These are phyloP conservation scores for Eulemur coronatus DNA, from an alignment of 2,797 vertebrate genomes.

Conservation along the genomic window DNA sequence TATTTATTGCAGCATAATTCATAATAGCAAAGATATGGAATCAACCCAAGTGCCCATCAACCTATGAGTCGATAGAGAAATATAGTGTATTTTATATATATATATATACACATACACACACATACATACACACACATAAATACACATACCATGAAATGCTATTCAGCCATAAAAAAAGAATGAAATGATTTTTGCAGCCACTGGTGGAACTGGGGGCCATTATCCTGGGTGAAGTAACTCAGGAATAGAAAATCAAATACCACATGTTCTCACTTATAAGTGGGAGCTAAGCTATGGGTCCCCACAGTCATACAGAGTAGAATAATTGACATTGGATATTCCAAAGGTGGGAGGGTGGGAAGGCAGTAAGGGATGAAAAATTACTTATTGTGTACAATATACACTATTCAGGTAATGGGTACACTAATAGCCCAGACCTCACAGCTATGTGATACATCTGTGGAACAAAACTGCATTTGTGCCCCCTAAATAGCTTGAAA, in stretches of 20 bases:
- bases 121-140: background rate
- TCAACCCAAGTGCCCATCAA: background rate
- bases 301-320: background rate
- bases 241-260: background rate
- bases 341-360: background rate
- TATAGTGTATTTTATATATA: background rate
- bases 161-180: background rate
- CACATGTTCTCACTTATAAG: background rate
- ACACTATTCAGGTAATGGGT: background rate
- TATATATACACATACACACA: background rate
- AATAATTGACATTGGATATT: background rate
- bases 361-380: background rate
- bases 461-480: background rate
- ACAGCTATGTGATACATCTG: background rate
- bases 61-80: background rate
- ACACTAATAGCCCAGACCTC: background rate
- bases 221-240: background rate
- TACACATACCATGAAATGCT: background rate
- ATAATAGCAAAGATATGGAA: background rate
- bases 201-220: background rate
- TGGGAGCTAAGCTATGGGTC: background rate
- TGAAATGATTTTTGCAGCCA: background rate
- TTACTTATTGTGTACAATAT: background rate
- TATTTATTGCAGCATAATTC: background rate
- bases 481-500: background rate